These are phyloP conservation scores for Hedya salicella DNA, from an alignment of 2,888 invertebrate genomes.

Conservation along the genomic window DNA sequence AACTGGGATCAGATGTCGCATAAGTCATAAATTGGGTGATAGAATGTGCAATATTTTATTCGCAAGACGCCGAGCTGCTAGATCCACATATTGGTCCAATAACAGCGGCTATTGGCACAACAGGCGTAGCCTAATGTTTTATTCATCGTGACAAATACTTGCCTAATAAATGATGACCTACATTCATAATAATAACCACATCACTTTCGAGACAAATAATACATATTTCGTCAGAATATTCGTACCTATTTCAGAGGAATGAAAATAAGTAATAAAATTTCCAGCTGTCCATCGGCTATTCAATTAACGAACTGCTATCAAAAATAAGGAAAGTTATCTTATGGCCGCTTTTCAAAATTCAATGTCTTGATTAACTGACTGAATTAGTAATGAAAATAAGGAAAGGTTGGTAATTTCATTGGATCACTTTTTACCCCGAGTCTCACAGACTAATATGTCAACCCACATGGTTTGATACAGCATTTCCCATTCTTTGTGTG, in stretches of 20 bases:
- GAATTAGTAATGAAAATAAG: too few relatives aligned
- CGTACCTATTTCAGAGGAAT: not conserved
- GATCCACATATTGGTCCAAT: constrained; percentile 2
- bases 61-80: not conserved
- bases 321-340: constrained; percentile 9
- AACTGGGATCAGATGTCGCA: not conserved
- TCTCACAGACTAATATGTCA: too few relatives aligned
- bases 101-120: constrained; percentile 13
- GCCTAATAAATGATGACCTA: constrained; percentile 24
- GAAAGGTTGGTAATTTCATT: too few relatives aligned
- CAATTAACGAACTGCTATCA: not conserved
- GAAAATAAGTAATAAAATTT: not conserved
- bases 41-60: not conserved
- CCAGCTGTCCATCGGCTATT: too few relatives aligned
- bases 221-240: not conserved
- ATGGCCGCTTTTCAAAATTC: too few relatives aligned
- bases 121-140: constrained; percentile 37
- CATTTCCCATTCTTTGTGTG: too few relatives aligned
- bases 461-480: too few relatives aligned
- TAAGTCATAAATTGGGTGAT: not conserved
- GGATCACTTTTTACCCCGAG: too few relatives aligned
- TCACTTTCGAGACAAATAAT: not conserved
- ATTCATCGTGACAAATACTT: constrained; percentile 41
- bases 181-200: constrained; percentile 23
- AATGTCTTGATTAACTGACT: too few relatives aligned